Conservation (phyloP, 2,888 invertebrate genomes). For the Cantharis rufa region DNA sequence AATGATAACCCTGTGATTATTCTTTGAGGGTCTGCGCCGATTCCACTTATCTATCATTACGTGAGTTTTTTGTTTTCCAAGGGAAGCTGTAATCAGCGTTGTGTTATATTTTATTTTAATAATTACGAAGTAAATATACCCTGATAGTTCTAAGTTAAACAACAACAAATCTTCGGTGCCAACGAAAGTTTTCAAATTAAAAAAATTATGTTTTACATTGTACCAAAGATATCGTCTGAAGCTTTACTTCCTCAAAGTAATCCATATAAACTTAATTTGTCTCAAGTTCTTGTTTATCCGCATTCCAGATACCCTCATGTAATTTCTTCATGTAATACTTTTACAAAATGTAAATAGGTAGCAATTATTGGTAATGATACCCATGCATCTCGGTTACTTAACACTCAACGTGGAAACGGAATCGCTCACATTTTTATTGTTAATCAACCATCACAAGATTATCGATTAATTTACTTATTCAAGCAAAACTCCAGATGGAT, state of each 20-base stretch:
- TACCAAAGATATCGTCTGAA: background rate
- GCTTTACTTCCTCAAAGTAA: background rate
- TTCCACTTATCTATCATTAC: slow-evolving; percentile 3
- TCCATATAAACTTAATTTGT: background rate
- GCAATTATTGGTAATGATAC: slow-evolving; percentile 22
- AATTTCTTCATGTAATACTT: slow-evolving; percentile 10
- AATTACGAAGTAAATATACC: background rate
- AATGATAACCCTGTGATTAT: background rate
- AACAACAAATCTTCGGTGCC: background rate
- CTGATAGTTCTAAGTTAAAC: background rate
- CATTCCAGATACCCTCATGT: slow-evolving; percentile 11
- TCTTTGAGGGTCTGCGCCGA: background rate
- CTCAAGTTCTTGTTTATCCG: slow-evolving; percentile 12
- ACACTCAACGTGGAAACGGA: slow-evolving; percentile 1
- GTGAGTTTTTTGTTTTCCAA: background rate
- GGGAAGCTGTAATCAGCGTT: background rate
- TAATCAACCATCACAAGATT: background rate
- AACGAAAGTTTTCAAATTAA: too few relatives aligned
- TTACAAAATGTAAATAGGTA: slow-evolving; percentile 8
- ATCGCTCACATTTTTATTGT: background rate
- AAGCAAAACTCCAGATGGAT: background rate
- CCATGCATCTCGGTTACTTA: slow-evolving; percentile 13
- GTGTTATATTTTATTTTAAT: background rate
- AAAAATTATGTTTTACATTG: too few relatives aligned
- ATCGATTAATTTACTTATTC: background rate